phyloP scores from a whole-genome alignment of 2,113 vertebrate species.

The Tragelaphus imberbis region DNA sequence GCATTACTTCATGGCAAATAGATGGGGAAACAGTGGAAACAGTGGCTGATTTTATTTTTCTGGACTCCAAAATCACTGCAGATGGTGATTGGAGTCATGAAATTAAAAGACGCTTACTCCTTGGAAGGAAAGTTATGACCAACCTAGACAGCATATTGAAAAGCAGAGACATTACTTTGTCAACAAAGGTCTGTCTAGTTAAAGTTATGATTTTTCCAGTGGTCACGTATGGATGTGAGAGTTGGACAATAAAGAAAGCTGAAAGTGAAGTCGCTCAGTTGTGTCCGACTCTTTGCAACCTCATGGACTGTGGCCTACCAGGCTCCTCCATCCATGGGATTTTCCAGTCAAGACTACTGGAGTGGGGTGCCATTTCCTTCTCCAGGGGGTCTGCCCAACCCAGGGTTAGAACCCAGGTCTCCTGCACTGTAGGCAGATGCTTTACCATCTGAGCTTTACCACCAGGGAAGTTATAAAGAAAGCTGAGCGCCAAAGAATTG shows the following conservation, averaged over 20 bases:
- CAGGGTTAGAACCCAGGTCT: too few species aligned
- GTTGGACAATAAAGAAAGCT: not conserved
- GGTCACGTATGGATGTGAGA: not conserved
- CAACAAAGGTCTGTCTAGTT: not conserved
- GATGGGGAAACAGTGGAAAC: not conserved
- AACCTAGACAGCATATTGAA: not conserved
- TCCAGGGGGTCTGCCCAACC: too few species aligned
- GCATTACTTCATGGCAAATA: not conserved
- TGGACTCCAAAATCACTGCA: not conserved
- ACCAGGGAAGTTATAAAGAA: not conserved
- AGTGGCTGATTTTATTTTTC: not conserved
- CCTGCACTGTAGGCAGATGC: too few species aligned
- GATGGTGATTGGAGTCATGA: not conserved
- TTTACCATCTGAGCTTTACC: too few species aligned
- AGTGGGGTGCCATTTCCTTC: too few species aligned
- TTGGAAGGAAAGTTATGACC: not conserved
- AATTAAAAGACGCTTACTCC: not conserved
- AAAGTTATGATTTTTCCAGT: not conserved
- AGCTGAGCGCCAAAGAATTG: accelerated
- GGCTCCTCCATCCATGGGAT: too few species aligned
- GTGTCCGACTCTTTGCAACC: too few species aligned
- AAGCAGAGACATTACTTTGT: not conserved
- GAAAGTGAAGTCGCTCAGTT: too few species aligned
- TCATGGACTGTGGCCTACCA: too few species aligned
- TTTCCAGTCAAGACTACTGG: too few species aligned